These are phyloP conservation scores for Cremastinae sp. DNA, from an alignment of 2,888 invertebrate genomes.

Conservation along the genomic window DNA sequence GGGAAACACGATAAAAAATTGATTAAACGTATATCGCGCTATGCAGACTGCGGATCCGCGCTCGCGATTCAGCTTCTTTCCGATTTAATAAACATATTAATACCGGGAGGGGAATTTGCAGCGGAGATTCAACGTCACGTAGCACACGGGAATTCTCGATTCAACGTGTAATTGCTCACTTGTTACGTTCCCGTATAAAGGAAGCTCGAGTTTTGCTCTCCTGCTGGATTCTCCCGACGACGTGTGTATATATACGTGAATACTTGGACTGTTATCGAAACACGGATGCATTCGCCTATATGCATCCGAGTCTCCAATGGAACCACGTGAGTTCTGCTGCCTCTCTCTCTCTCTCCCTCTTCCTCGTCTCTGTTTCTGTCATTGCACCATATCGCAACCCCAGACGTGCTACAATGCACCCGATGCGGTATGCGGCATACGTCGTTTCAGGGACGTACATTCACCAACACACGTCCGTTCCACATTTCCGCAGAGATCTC, in stretches of 20 bases:
- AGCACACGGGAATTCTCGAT: conserved; percentile 47
- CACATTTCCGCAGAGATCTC: conserved; percentile 15
- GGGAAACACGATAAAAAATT: too few species aligned
- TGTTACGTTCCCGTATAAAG: conserved; percentile 45
- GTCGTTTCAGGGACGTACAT: conserved; percentile 39
- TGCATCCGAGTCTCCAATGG: conserved; percentile 10
- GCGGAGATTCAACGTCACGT: conserved; percentile 41
- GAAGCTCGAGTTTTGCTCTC: conserved; percentile 7
- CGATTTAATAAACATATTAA: too few species aligned
- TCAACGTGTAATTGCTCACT: conserved; percentile 60
- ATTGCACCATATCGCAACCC: conserved; percentile 40
- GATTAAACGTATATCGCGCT: too few species aligned
- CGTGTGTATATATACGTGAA: not conserved
- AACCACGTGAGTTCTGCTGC: conserved; percentile 18
- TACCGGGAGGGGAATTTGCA: not conserved
- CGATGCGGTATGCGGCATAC: conserved; percentile 56
- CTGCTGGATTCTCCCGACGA: conserved; percentile 12
- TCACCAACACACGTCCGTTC: not conserved
- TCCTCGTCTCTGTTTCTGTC: not conserved
- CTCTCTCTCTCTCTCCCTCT: conserved; percentile 5
- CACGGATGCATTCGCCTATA: conserved; percentile 48
- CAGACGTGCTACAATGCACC: conserved; percentile 50
- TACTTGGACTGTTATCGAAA: conserved; percentile 45
- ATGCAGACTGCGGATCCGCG: too few species aligned
- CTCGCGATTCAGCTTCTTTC: too few species aligned